Base-by-base conservation (phyloP, 2,113 vertebrate genomes). In the Eolophus roseicapilla region DNA sequence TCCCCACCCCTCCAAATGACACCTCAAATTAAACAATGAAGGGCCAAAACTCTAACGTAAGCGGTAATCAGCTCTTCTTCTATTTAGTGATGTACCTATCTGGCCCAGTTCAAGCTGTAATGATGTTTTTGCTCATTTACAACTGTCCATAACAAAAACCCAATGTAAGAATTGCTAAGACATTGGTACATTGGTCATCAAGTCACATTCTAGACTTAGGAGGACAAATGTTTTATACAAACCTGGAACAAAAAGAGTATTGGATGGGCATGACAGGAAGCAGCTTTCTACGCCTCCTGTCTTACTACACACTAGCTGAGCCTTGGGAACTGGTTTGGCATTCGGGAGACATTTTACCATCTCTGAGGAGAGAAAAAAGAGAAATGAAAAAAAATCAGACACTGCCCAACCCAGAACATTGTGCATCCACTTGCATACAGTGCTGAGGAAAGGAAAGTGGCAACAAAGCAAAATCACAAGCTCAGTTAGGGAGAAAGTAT, bases 231-330 rank as follows among this genome's bases (percentile, higher is more conserved):
- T 3, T 82, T 62, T 27, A 46, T 77, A 97, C 97, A 81, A 97
- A 99, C 99, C 99, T 98, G 99, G 98, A 33, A 98, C 62, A 94
- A 99, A 99, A 68, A 98, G 98, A 3, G 99, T 98, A 18, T 99
- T 99, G 84, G 98, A 98, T 2, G 98, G 98, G 93, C 99, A 99
- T 47, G 99, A 98, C 7, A 99, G 97, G 5, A 98, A 98, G 97
- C 99, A 99, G 94, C 97, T 98, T 92, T 99, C 99, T n/a, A 98
- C 95, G 6, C 99, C 98, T 52, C 98, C 98, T 2, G 81, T 98
- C 95, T 98, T 99, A 91, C 98, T 97, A 82, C 99, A 99, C 53
- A 97, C 98, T 20, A 99, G 98, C 94, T 99, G 98, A 91, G 98
- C 98, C 83, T 97, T 98, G 15, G 98, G 97, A 18, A 94, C 89